Conservation (phyloP, 2,113 vertebrate genomes). For the Psittacus erithacus region DNA sequence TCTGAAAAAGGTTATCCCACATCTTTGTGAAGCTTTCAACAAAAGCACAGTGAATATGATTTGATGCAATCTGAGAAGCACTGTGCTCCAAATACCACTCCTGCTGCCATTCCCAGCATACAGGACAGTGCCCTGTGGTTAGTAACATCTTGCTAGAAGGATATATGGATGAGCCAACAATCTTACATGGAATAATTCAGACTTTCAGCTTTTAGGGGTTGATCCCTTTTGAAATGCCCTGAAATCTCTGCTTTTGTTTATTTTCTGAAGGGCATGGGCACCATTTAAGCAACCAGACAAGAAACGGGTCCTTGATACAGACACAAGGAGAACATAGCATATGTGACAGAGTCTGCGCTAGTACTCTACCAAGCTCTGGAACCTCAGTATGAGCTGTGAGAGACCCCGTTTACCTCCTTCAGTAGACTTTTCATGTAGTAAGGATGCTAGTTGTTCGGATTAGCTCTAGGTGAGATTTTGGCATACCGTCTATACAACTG, state of each 20-base stretch:
- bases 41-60: neutral
- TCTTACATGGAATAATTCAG: neutral
- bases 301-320: neutral
- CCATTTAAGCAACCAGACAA: neutral
- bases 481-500: neutral
- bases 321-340: neutral
- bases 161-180: neutral
- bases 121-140: rapidly evolving
- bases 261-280: neutral
- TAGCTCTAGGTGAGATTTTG: neutral
- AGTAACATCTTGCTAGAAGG: neutral
- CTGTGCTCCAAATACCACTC: neutral
- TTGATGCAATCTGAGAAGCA: neutral
- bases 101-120: neutral
- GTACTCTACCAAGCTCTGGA: neutral
- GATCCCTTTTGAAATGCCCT: neutral
- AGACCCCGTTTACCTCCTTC: neutral
- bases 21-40: slow-evolving; percentile 11
- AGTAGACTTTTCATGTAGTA: neutral
- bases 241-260: neutral
- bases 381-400: neutral
- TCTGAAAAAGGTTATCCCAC: slow-evolving; percentile 17
- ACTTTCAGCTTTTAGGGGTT: neutral
- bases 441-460: neutral
- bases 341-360: neutral